Evolutionary conservation across 2,888 invertebrate genomes (phyloP), one percentile per base, ranked within the genome.

Genomic region (Argyra leucocephala): DNA sequence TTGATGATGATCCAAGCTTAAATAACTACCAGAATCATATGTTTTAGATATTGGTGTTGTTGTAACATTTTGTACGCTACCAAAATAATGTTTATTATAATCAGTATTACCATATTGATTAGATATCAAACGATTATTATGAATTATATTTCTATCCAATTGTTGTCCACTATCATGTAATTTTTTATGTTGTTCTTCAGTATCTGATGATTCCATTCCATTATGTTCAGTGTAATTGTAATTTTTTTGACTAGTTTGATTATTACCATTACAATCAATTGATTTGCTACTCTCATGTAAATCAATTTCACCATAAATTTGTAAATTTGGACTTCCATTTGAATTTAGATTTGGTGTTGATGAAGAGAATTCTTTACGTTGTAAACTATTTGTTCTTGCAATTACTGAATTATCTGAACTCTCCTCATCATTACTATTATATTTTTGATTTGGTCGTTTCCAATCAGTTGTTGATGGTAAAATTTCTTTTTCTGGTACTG

Each of bases 181-280:
- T 21, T 69, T 67, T 26, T 70, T 66, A 15, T 31, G 15, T 48
- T 64, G 59, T 26, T 22, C 15, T 24, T 65, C 22, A 4, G 6
- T 10, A 57, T 57, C 22, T 2, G 22, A 57, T 24, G 18, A 3
- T 6, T 23, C 18, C 23, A 15, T 18, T n/a, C 21, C 48, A 31
- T 9, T 58, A n/a, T 59, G 37, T 22, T 58, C 63, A 18, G 66
- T 37, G 18, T 22, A 26, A 7, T 64, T 68, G 36, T 71, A 70
- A 37, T 70, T 71, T 24, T 71, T 66, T 12, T 61, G 66, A 59
- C 68, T 72, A 21, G 66, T 68, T 18, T 69, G 70, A 23, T 69
- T 74, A 57, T 76, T 76, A 0, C 76, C 77, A 70, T 78, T 78
- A 66, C 75, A 76, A 64, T 78, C 76, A 22, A 78, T 69, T 60